A percentile compares a stretch with the other conserved stretches of the same genome.
Conservation (phyloP, 2,888 invertebrate genomes). For the Eremobia ochroleuca region DNA sequence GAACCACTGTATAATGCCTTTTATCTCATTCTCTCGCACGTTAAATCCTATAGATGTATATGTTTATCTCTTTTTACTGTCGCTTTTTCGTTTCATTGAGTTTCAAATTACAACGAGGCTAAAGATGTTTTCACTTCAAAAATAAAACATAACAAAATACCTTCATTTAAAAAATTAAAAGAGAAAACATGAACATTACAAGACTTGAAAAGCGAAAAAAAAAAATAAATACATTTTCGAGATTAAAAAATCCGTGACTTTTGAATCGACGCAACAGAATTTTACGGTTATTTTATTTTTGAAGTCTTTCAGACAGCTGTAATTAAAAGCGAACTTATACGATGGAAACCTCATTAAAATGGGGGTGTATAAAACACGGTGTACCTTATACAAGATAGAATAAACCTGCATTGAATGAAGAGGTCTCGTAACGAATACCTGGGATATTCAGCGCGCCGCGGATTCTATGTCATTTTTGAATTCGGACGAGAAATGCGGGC, state of each 20-base stretch:
- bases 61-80: too few relatives aligned
- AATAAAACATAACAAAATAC: background rate
- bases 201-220: constrained; percentile 10
- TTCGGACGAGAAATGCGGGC: constrained; percentile 35
- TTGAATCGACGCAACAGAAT: constrained; percentile 60
- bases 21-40: too few relatives aligned
- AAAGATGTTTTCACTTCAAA: too few relatives aligned
- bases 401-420: constrained; percentile 61
- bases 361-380: constrained; percentile 54
- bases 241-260: constrained; percentile 47
- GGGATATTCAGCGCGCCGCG: constrained; percentile 35
- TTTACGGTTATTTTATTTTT: constrained; percentile 67
- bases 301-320: constrained; percentile 68
- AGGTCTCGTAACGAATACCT: constrained; percentile 59
- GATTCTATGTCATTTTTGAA: constrained; percentile 59
- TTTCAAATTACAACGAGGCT: too few relatives aligned
- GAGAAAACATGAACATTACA: constrained; percentile 12
- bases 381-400: constrained; percentile 49
- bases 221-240: constrained; percentile 25
- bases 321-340: constrained; percentile 70
- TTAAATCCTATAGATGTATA: too few relatives aligned
- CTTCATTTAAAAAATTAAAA: background rate
- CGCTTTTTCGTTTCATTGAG: too few relatives aligned
- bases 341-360: constrained; percentile 70
- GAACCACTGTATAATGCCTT: too few relatives aligned